Evolutionary conservation across 2,888 invertebrate genomes (phyloP).

Genomic region (Linnaemya tessellans): DNA sequence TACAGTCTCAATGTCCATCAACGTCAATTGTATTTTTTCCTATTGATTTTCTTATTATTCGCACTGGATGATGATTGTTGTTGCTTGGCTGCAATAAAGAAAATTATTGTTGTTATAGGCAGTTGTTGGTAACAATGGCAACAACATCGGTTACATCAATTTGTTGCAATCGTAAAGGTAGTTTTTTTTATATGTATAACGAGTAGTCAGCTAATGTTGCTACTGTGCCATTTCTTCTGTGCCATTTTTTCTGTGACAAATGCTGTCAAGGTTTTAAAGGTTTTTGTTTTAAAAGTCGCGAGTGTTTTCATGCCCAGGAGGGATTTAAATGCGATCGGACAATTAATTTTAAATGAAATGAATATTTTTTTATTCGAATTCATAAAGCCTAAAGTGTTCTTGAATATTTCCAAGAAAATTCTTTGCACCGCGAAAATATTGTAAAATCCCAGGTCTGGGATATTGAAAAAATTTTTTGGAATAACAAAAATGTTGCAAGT

Average conservation of each 20-base stretch:
- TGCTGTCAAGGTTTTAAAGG: constrained; percentile 1
- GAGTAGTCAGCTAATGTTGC: constrained; percentile 9
- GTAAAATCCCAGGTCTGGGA: too few relatives aligned
- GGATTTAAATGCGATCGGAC: background rate
- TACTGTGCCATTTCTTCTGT: constrained; percentile 31
- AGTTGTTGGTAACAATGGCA: constrained; percentile 37
- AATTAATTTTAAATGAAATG: background rate
- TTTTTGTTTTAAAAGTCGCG: background rate
- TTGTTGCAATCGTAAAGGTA: constrained; percentile 47
- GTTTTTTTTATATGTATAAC: background rate
- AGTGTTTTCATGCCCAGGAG: background rate
- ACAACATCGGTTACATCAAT: constrained; percentile 35
- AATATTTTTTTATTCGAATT: background rate
- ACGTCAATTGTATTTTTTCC: constrained; percentile 48
- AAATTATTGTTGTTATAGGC: constrained; percentile 2
- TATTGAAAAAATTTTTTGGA: too few relatives aligned
- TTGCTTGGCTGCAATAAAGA: constrained; percentile 42
- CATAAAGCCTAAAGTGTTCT: too few relatives aligned
- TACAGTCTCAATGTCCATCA: constrained; percentile 64
- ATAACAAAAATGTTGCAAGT: too few relatives aligned
- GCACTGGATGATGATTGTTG: constrained; percentile 53
- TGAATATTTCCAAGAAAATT: too few relatives aligned
- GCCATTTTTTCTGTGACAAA: background rate
- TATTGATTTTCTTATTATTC: constrained; percentile 10
- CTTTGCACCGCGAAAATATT: too few relatives aligned